Evolutionary conservation across 1,140 invertebrate genomes (phyloP), one percentile per base, ranked within the genome.

Genomic region (Notospermus geniculatus): DNA sequence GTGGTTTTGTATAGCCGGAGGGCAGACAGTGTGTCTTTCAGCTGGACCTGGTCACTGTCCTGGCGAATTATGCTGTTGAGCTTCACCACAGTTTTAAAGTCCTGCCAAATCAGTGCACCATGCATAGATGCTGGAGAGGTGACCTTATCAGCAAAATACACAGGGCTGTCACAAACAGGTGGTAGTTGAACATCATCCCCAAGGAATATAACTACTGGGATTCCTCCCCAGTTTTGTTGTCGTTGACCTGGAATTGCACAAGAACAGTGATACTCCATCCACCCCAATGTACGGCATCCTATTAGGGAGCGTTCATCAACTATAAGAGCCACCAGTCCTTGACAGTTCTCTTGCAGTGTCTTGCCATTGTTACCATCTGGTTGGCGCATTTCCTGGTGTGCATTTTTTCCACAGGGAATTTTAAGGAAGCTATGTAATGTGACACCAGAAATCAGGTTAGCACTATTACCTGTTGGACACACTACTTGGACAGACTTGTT

Each of bases 131-230:
- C 57, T 22, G 62, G 52, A 29, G 13, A 11, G 28, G 15, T 13
- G 19, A 29, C 54, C 11, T 52, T 58, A 17, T 52, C 52, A 13
- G 54, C 60, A 13, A 43, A 19, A 45, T 67, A 67, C 4, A 69
- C 60, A 36, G 60, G 63, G 25, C 41, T 29, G 58, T 70, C 62
- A 25, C 58, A 56, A 15, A 69, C 67, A 46, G 64, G 67, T 25
- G 64, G 67, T 17, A 67, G 53, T 36, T 64, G 67, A 11, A 69
- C 62, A 67, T 59, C 64, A 54, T 66, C 64, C 22, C 65, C 61
- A 54, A 64, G 57, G 55, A 69, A 61, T 15, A 65, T 53, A 39
- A 70, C 66, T 30, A 70, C 62, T n/a, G 67, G 60, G 7, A 66
- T 9, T 9, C 60, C 61, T 9, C 64, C 67, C 64, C 61, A 66